phyloP scores from a whole-genome alignment of 2,113 vertebrate species.

The Cynopterus brachyotis region DNA sequence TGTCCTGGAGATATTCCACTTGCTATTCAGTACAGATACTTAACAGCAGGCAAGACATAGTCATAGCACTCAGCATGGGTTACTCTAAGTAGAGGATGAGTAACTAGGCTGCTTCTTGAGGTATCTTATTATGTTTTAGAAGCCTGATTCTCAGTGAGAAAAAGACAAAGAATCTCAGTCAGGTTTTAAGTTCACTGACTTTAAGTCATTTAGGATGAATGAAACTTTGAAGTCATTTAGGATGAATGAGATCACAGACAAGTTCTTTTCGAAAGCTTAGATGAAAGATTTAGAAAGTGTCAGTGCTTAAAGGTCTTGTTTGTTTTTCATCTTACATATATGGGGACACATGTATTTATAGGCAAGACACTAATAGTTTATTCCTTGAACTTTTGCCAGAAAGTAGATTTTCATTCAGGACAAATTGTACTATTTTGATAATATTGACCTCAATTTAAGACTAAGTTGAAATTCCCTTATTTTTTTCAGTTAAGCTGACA shows the following conservation, averaged over 20 bases:
- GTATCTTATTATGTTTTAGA: neutral
- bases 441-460: conserved; percentile 56
- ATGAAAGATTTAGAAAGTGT: neutral
- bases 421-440: conserved; percentile 11
- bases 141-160: neutral
- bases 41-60: neutral
- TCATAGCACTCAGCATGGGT: neutral
- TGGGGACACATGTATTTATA: neutral
- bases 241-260: neutral
- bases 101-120: neutral
- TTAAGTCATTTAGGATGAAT: neutral
- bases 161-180: neutral
- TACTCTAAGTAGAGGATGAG: neutral
- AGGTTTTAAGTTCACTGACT: neutral
- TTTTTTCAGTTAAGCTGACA: conserved; percentile 10
- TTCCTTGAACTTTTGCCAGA: conserved; percentile 35
- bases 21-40: conserved; percentile 34
- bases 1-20: neutral
- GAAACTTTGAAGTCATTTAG: neutral
- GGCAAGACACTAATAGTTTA: neutral
- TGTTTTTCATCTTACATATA: conserved; percentile 18
- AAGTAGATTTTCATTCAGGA: conserved; percentile 43
- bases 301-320: neutral
- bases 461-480: conserved; percentile 22
- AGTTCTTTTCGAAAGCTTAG: conserved; percentile 10